Base-by-base conservation (phyloP, 1,140 invertebrate genomes). In the Wiebesia pumilae region DNA sequence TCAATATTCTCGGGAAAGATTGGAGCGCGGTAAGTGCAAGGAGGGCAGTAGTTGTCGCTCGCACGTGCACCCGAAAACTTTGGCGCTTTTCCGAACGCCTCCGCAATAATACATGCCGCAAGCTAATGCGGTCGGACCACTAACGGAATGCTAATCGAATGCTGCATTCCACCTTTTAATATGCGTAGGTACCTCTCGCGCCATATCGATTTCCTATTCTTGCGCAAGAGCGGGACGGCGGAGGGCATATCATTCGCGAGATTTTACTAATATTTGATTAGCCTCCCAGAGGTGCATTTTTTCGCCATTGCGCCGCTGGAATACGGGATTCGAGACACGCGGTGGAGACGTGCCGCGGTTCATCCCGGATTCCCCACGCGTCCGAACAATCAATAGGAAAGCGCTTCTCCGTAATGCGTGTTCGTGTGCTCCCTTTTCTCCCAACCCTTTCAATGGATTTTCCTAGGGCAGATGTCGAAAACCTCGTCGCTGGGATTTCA, bases 311-410 rank as follows among this genome's bases (percentile, higher is more conserved):
- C 19, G 51, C 51, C 54, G 7, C 73, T 40, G 30, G 35, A 67
- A 89, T 85, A 89, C 83, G 88, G 47, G 35, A 89, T 89, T 77
- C 87, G 12, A 54, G 16, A 16, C 51, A 54, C 51, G 51, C 7
- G 7, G 24, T 24, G 24, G 24, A 21, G 10, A 27, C 24, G 21
- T 62, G 21, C 58, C 88, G 69, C 75, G 75, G 84, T 88, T 88
- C 87, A 87, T 90, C 86, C 75, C 65, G 86, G 75, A 90, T 90
- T 90, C 88, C 75, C 80, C 87, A 51, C 75, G 87, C 87, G 80
- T 88, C 86, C n/a, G 80, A 81, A 87, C 87, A 88, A 90, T 90
- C 90, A 87, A 90, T 81, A 73, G 86, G 79, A 24, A 24, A 62
- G 24, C 21, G 58, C 10, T 54, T 54, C 69, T 83, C 33, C n/a